Conservation (phyloP, 1,140 invertebrate genomes). For the Cepaea nemoralis region DNA sequence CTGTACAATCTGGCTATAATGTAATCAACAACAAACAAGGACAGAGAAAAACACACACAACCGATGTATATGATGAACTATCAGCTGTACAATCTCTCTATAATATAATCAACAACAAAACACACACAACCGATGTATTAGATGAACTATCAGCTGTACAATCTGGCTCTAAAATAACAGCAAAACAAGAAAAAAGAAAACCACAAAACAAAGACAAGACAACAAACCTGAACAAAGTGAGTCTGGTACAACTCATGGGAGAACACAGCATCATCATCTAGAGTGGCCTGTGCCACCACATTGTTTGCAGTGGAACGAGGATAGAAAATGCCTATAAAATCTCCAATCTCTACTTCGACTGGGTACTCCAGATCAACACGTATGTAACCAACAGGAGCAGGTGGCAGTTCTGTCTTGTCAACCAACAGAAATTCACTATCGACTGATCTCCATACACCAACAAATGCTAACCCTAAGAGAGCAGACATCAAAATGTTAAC, state of each 20-base stretch:
- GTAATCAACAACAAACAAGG: no score
- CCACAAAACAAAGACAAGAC: background rate
- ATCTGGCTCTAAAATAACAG: background rate
- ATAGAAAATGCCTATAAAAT: constrained; percentile 68
- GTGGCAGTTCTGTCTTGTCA: constrained; percentile 50
- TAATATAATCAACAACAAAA: no score
- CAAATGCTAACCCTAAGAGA: constrained; percentile 43
- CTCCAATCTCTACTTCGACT: constrained; percentile 58
- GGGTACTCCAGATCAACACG: constrained; percentile 46
- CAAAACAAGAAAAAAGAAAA: background rate
- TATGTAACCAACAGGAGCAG: constrained; percentile 52
- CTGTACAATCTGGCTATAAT: no score
- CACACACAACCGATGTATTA: no score
- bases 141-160: no score
- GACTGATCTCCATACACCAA: constrained; percentile 58
- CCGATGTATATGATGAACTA: no score
- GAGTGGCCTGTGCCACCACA: constrained; percentile 56
- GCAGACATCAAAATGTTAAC: no score
- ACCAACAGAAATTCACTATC: constrained; percentile 55
- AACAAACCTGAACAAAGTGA: constrained; percentile 41
- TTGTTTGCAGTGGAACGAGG: constrained; percentile 49
- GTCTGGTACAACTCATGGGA: constrained; percentile 59
- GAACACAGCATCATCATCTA: constrained; percentile 50
- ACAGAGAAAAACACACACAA: no score
- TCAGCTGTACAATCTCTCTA: no score